Evolutionary conservation across 2,888 invertebrate species (phyloP), one percentile per base, ranked within the genome.

Genomic region (Agrochola circellaris): DNA sequence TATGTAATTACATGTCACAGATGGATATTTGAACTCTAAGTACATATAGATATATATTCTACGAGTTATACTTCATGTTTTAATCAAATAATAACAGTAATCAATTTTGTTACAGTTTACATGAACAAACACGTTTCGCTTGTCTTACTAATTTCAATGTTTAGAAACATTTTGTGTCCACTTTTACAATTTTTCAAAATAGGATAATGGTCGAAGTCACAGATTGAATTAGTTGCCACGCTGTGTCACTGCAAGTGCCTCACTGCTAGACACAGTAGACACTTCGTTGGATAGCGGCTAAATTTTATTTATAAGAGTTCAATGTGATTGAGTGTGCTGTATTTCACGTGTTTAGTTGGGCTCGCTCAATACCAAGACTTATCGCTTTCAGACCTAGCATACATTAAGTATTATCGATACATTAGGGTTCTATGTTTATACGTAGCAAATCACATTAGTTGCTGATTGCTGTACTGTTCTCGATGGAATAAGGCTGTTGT

Each of bases 341-440:
- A 92, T 93, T 92, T 93, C 93, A 94, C 93, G 92, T 95, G 91
- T 94, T 94, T 94, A 94, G 94, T 96, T 96, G 95, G 94, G 95
- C 93, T 95, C 95, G 96, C 96, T 96, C 96, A 96, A 96, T 96
- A 92, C 91, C 94, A 96, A 96, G 96, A 96, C 96, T 96, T 96
- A 93, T 94, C 91, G 95, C 95, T 95, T 95, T 94, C 95, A 93
- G 94, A 93, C 89, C 91, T 95, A 95, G 94, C 91, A 91, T 92
- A 93, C 90, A 91, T 94, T 96, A 95, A 95, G 95, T 95, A 95
- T 96, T 95, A 94, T 92, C 89, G 87, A 93, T 94, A 94, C 92
- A 90, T 89, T 95, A 95, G 93, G 90, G 89, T 93, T 94, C 92
- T 93, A 92, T 94, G 93, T 94, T 94, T 93, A 93, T 93, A 92